Evolutionary conservation across 2,888 invertebrate species (phyloP).

Genomic region (Dicyrtomina minuta): DNA sequence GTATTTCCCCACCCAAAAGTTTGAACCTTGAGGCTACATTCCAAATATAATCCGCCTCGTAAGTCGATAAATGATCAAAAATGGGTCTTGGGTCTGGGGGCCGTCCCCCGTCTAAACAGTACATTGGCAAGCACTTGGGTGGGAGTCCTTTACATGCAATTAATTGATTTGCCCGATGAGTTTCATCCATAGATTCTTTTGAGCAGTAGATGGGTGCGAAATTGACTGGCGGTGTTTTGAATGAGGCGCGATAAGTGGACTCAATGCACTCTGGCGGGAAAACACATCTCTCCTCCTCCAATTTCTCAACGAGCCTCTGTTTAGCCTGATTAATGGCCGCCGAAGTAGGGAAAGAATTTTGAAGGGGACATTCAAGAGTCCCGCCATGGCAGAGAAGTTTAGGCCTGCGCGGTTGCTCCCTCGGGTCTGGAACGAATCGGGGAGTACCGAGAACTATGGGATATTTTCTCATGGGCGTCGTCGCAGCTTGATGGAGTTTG

Average conservation of each 20-base stretch:
- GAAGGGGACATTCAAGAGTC: constrained; percentile 43
- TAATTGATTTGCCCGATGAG: constrained; percentile 36
- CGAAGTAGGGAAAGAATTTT: constrained; percentile 50
- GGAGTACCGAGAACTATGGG: constrained; percentile 47
- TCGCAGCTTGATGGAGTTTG: constrained; percentile 50
- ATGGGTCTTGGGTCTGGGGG: constrained; percentile 50
- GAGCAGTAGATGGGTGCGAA: constrained; percentile 49
- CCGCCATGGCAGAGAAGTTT: constrained; percentile 50
- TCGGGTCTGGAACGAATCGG: constrained; percentile 48
- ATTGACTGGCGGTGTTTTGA: constrained; percentile 44
- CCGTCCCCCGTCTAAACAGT: constrained; percentile 48
- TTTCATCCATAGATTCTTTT: constrained; percentile 43
- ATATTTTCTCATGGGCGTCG: constrained; percentile 49
- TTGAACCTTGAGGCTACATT: constrained; percentile 38
- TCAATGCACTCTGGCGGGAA: constrained; percentile 50
- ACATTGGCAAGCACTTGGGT: constrained; percentile 45
- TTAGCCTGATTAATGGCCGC: constrained; percentile 48
- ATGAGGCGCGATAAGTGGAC: constrained; percentile 46
- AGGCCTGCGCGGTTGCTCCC: constrained; percentile 44
- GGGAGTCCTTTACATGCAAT: constrained; percentile 45
- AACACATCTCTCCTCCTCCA: constrained; percentile 48
- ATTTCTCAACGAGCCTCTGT: constrained; percentile 42
- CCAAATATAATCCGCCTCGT: constrained; percentile 50
- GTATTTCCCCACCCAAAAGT: constrained; percentile 48
- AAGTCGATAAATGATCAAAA: constrained; percentile 52